A percentile compares a stretch with the other conserved stretches of the same genome.
These are phyloP conservation scores for Aricia agestis DNA, from an alignment of 1,140 invertebrate species.

Conservation along the genomic window DNA sequence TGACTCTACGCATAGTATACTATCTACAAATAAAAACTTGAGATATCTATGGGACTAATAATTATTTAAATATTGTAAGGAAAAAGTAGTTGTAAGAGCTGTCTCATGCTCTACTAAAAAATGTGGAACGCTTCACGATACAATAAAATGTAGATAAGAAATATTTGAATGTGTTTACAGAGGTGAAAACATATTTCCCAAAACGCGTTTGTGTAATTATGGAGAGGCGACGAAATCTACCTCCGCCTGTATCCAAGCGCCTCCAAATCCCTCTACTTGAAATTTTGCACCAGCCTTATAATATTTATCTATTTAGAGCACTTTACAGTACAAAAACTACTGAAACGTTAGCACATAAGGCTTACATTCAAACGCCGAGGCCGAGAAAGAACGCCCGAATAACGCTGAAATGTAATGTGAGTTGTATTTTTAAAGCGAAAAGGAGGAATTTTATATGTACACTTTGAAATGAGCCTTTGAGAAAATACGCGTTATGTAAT, in stretches of 20 bases:
- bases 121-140: no score
- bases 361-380: conserved; percentile 30
- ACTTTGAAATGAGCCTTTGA: conserved; percentile 56
- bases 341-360: conserved; percentile 18
- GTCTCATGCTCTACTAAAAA: no score
- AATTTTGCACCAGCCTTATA: conserved; percentile 70
- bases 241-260: conserved; percentile 33
- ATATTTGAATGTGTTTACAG: not conserved
- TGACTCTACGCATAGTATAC: no score
- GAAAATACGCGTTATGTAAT: conserved; percentile 74
- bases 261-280: conserved; percentile 69
- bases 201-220: conserved; percentile 27
- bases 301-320: conserved; percentile 35
- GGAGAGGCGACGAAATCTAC: conserved; percentile 43
- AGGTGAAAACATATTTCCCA: conserved; percentile 16
- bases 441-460: conserved; percentile 32
- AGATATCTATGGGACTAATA: no score
- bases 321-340: conserved; percentile 32
- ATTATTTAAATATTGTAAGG: no score
- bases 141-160: no score
- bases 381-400: conserved; percentile 24
- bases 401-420: conserved; percentile 30
- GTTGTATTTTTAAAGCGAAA: conserved; percentile 32
- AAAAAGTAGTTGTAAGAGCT: no score
- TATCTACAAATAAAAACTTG: no score